Evolutionary conservation across 1,140 invertebrate genomes (phyloP).

Genomic region (Planococcus citri): DNA sequence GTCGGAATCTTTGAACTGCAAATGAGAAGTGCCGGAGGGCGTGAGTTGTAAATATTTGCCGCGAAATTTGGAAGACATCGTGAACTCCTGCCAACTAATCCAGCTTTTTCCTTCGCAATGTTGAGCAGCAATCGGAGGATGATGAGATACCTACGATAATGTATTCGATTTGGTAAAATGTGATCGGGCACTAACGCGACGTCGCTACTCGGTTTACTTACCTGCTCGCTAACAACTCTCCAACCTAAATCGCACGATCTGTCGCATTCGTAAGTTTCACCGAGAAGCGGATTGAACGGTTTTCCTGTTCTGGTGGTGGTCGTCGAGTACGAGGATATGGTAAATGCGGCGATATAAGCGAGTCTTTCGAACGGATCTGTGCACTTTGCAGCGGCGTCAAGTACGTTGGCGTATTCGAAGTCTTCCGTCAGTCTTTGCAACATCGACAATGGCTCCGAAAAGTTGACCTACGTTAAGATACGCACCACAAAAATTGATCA

Average conservation of each 20-base stretch:
- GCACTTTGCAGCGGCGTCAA: conserved; percentile 49
- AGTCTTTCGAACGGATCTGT: conserved; percentile 69
- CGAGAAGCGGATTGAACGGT: conserved; percentile 79
- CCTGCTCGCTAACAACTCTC: conserved; percentile 84
- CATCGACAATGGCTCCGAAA: conserved; percentile 97
- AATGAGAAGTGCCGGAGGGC: conserved; percentile 75
- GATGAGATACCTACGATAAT: conserved; percentile 88
- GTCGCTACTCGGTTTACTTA: no score
- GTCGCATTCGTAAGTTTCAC: conserved; percentile 96
- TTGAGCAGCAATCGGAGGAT: conserved; percentile 92
- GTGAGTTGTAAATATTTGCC: conserved; percentile 94
- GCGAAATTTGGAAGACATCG: conserved; percentile 95
- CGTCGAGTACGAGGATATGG: conserved; percentile 88
- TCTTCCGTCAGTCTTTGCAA: conserved; percentile 95
- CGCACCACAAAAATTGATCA: no score
- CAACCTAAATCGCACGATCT: conserved; percentile 92
- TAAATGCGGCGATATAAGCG: conserved; percentile 90
- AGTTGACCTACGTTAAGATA: no score
- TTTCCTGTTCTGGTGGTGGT: conserved; percentile 64
- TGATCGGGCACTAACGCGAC: no score
- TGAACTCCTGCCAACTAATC: conserved; percentile 95
- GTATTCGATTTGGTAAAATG: no score
- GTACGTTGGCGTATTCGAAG: conserved; percentile 87
- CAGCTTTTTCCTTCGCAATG: conserved; percentile 77
- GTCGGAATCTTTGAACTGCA: conserved; percentile 55